Evolutionary conservation across 1,140 invertebrate genomes (phyloP).

Genomic region (Bombus affinis): DNA sequence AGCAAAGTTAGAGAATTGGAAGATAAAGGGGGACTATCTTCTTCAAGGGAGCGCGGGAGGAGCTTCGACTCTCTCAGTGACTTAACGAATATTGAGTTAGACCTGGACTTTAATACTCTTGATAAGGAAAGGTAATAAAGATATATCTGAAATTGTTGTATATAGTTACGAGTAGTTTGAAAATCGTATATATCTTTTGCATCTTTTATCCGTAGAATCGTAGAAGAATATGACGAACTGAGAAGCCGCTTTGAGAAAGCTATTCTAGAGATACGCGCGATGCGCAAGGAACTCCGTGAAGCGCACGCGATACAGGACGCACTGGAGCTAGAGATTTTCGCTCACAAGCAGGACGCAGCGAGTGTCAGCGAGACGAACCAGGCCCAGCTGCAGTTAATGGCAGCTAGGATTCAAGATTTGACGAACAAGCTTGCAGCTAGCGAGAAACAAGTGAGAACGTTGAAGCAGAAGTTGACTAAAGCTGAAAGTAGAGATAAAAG

Average conservation of each 20-base stretch:
- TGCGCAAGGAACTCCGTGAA: conserved; percentile 92
- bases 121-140: conserved; percentile 86
- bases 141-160: not conserved
- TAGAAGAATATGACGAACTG: conserved; percentile 91
- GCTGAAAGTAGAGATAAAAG: conserved; percentile 90
- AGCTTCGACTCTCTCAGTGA: conserved; percentile 91
- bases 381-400: conserved; percentile 90
- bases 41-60: conserved; percentile 84
- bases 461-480: conserved; percentile 91
- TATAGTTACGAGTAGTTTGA: not conserved
- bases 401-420: conserved; percentile 91
- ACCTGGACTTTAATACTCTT: conserved; percentile 88
- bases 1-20: conserved; percentile 88
- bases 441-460: conserved; percentile 91
- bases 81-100: conserved; percentile 90
- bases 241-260: conserved; percentile 91
- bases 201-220: conserved; percentile 82
- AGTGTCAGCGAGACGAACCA: conserved; percentile 87
- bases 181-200: not conserved
- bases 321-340: conserved; percentile 89
- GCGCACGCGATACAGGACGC: conserved; percentile 91
- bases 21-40: conserved; percentile 82
- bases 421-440: conserved; percentile 90
- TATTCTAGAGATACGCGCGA: conserved; percentile 90
- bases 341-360: conserved; percentile 88